These are phyloP conservation scores for Drosophila burlai DNA, from an alignment of 1,140 invertebrate genomes.

Conservation along the genomic window DNA sequence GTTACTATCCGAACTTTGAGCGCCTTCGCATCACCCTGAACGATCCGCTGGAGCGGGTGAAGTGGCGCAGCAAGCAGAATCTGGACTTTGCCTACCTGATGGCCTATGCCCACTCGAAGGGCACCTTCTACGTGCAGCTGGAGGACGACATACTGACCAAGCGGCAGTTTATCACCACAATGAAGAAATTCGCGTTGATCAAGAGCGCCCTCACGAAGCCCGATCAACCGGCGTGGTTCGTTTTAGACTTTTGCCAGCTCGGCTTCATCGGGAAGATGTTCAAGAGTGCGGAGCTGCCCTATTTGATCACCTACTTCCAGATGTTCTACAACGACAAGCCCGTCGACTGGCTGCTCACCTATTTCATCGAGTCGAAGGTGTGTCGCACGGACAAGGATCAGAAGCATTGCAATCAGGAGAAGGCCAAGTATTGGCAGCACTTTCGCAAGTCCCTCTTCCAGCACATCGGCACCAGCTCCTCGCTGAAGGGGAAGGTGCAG, in stretches of 20 bases:
- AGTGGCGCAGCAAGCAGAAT: slow-evolving; percentile 98
- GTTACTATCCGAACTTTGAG: slow-evolving; percentile 96
- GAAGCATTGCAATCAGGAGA: slow-evolving; percentile 94
- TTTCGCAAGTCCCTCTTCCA: slow-evolving; percentile 98
- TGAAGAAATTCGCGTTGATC: slow-evolving; percentile 95
- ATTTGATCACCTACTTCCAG: slow-evolving; percentile 96
- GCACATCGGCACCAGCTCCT: slow-evolving; percentile 98
- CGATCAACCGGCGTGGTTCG: slow-evolving; percentile 92
- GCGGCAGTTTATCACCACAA: slow-evolving; percentile 92
- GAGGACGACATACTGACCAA: slow-evolving; percentile 98
- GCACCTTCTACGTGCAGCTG: slow-evolving; percentile 94
- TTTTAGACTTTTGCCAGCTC: slow-evolving; percentile 97
- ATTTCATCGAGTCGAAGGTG: slow-evolving; percentile 95
- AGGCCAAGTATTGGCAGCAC: slow-evolving; percentile 93
- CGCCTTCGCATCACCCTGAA: slow-evolving; percentile 92
- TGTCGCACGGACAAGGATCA: slow-evolving; percentile 95
- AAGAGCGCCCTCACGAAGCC: slow-evolving; percentile 88
- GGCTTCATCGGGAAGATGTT: slow-evolving; percentile 98
- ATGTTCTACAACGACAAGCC: slow-evolving; percentile 96
- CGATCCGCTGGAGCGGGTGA: slow-evolving; percentile 94
- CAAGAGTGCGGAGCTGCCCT: slow-evolving; percentile 94
- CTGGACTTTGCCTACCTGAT: slow-evolving; percentile 98
- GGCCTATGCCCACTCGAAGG: slow-evolving; percentile 95
- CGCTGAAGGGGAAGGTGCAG: slow-evolving; percentile 98
- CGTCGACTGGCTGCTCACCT: slow-evolving; percentile 97